These are phyloP conservation scores for Phataginus tetradactyla DNA, from an alignment of 2,797 vertebrate species.

Conservation along the genomic window DNA sequence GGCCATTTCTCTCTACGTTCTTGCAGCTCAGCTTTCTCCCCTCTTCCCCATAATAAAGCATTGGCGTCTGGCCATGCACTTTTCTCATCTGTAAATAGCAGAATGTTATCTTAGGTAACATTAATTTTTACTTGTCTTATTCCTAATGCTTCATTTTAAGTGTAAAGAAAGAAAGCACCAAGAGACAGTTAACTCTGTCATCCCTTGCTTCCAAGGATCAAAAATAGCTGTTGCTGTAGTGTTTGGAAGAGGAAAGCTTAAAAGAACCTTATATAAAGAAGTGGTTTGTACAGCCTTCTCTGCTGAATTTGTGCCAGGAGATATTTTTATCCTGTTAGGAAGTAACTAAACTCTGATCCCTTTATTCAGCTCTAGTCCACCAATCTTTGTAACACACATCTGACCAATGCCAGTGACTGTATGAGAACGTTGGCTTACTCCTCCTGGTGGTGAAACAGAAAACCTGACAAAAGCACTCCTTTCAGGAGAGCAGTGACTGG, in stretches of 20 bases:
- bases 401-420: constrained; percentile 25
- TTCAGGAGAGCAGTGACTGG: neutral
- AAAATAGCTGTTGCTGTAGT: constrained; percentile 66
- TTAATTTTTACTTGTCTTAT: constrained; percentile 38
- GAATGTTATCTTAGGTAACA: neutral
- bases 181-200: constrained; percentile 13
- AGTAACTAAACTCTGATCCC: constrained; percentile 43
- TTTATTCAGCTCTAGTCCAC: constrained; percentile 35
- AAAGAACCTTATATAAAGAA: constrained; percentile 70
- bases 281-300: constrained; percentile 34
- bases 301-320: constrained; percentile 37
- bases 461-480: neutral
- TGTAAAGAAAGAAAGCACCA: constrained; percentile 45
- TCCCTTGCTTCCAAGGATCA: constrained; percentile 36
- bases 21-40: neutral
- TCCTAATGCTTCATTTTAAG: constrained; percentile 38
- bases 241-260: constrained; percentile 61
- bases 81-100: neutral
- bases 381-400: neutral
- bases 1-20: neutral
- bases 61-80: neutral
- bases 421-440: constrained; percentile 54
- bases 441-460: constrained; percentile 72
- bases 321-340: constrained; percentile 67
- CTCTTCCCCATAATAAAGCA: neutral